Evolutionary conservation across 2,113 vertebrate genomes (phyloP).

Genomic region (Plecturocebus donacophilus): DNA sequence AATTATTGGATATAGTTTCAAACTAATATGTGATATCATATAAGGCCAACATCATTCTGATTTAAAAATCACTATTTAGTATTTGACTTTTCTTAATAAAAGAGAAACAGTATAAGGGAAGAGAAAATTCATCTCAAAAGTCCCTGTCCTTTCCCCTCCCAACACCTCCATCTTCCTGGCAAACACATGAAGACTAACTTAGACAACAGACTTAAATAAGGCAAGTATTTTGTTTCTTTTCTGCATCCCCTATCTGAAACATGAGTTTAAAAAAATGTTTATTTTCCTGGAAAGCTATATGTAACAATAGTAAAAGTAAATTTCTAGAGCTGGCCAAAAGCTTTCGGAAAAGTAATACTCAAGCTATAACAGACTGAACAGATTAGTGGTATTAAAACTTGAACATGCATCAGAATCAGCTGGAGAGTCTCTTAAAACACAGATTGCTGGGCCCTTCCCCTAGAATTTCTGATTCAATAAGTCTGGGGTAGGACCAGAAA

Average conservation of each 20-base stretch:
- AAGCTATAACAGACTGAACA: neutral
- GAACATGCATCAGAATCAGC: neutral
- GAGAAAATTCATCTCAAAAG: constrained; percentile 23
- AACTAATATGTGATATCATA: neutral
- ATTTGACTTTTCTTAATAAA: constrained; percentile 28
- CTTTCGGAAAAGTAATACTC: constrained; percentile 11
- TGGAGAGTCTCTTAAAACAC: neutral
- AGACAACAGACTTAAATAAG: neutral
- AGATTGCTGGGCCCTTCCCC: neutral
- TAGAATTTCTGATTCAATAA: constrained; percentile 19
- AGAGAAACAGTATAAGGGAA: neutral
- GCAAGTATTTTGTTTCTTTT: neutral
- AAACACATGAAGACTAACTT: neutral
- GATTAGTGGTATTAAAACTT: neutral
- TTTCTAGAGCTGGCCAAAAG: neutral
- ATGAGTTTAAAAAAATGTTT: neutral
- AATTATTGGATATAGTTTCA: constrained; percentile 26
- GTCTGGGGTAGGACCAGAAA: neutral
- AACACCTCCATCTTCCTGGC: neutral
- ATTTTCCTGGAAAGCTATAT: neutral
- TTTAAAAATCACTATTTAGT: neutral
- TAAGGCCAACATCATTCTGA: neutral
- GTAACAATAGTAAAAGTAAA: neutral
- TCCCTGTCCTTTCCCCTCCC: neutral
- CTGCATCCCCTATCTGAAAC: neutral